A percentile compares a stretch with the other conserved stretches of the same genome.
Conservation (phyloP, 1,140 invertebrate species). For the Lepidurus arcticus region DNA sequence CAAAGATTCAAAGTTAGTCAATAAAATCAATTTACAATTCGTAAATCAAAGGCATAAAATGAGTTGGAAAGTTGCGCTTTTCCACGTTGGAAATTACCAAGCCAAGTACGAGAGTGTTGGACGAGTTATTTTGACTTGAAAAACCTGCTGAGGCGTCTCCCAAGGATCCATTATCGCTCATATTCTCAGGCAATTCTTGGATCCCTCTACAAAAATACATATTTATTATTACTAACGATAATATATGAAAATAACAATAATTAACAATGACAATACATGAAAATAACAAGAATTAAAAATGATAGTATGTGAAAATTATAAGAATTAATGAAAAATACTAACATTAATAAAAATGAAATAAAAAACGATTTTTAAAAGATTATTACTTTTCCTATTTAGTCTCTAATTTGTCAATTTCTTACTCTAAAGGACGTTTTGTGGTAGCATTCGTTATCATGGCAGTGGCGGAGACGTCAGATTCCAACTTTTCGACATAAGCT, state of each 20-base stretch:
- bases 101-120: background rate
- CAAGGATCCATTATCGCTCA: conserved; percentile 49
- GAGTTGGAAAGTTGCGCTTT: background rate
- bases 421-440: background rate
- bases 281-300: too few relatives aligned
- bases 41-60: background rate
- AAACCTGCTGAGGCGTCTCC: conserved; percentile 32
- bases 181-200: conserved; percentile 65
- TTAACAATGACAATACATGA: too few relatives aligned
- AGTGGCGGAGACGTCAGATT: conserved; percentile 38
- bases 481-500: conserved; percentile 83
- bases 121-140: background rate
- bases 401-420: background rate
- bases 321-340: too few relatives aligned
- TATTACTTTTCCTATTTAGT: too few relatives aligned
- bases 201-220: conserved; percentile 51
- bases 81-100: background rate
- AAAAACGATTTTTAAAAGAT: too few relatives aligned
- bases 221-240: too few relatives aligned
- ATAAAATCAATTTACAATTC: background rate
- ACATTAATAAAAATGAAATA: too few relatives aligned
- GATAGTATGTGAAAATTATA: too few relatives aligned
- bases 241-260: too few relatives aligned
- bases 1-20: background rate
- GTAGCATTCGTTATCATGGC: background rate